Evolutionary conservation across 1,140 invertebrate genomes (phyloP).

Genomic region (Acromyrmex echinatior): DNA sequence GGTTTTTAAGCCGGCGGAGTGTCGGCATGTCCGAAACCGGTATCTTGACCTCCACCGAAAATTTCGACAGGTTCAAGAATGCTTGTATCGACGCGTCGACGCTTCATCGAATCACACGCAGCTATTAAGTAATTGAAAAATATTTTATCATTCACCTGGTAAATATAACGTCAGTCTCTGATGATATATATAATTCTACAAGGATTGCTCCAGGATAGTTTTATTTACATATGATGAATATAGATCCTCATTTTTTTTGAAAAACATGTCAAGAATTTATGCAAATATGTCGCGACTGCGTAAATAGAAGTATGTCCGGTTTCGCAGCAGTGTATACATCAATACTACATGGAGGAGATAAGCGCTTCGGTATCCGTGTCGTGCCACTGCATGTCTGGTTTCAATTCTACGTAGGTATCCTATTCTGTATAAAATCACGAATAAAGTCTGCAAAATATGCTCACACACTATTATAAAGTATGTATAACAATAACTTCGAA

Average conservation of each 20-base stretch:
- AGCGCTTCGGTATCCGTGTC: slow-evolving; percentile 47
- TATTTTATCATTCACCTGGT: background rate
- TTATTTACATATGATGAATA: slow-evolving; percentile 4
- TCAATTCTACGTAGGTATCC: background rate
- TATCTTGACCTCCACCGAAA: slow-evolving; percentile 71
- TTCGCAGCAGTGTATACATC: slow-evolving; percentile 12
- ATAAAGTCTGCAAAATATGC: background rate
- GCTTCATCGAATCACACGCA: background rate
- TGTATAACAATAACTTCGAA: background rate
- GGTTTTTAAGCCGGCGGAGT: slow-evolving; percentile 42
- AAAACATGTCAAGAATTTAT: slow-evolving; percentile 25
- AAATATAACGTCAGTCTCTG: background rate
- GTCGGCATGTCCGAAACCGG: slow-evolving; percentile 63
- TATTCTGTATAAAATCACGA: background rate
- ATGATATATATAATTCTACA: background rate
- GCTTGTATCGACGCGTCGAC: background rate
- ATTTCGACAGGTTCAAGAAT: slow-evolving; percentile 52
- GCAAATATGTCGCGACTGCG: background rate
- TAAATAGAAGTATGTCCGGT: slow-evolving; percentile 56
- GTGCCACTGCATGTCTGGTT: background rate
- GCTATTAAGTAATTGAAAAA: slow-evolving; percentile 27
- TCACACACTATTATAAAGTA: background rate
- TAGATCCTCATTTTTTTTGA: background rate
- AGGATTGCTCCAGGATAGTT: background rate
- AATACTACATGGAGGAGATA: slow-evolving; percentile 6